phyloP scores from a whole-genome alignment of 2,797 vertebrate species.

The Capromys pilorides region DNA sequence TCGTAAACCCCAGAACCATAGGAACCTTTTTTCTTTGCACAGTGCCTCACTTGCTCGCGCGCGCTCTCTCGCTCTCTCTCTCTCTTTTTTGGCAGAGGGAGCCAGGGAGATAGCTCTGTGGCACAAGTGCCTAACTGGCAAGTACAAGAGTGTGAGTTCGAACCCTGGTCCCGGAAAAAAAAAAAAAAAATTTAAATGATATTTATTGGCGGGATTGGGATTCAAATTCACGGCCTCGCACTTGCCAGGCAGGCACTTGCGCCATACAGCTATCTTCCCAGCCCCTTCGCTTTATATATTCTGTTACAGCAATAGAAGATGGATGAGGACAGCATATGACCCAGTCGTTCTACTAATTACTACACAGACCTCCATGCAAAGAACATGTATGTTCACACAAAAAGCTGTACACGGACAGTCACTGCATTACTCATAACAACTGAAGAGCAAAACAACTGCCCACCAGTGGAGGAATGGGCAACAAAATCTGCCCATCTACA shows the following conservation, averaged over 20 bases:
- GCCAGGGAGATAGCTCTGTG: too few relatives aligned
- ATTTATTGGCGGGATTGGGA: too few relatives aligned
- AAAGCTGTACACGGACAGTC: not conserved
- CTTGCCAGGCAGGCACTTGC: too few relatives aligned
- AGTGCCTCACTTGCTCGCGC: too few relatives aligned
- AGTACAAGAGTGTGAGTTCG: too few relatives aligned
- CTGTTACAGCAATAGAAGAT: not conserved
- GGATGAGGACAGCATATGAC: not conserved
- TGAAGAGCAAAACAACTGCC: not conserved
- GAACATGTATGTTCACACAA: not conserved
- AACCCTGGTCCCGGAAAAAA: too few relatives aligned
- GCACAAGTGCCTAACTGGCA: too few relatives aligned
- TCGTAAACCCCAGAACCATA: not conserved
- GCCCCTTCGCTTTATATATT: not conserved
- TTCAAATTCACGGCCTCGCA: too few relatives aligned
- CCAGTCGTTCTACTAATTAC: not conserved
- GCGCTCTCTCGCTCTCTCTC: too few relatives aligned
- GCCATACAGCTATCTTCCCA: too few relatives aligned
- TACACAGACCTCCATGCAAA: not conserved
- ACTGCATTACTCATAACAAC: not conserved
- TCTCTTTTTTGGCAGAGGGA: too few relatives aligned
- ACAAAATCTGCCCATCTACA: not conserved
- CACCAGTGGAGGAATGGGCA: not conserved
- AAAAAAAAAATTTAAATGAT: too few relatives aligned
- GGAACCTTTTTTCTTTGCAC: not conserved